A percentile compares a stretch with the other conserved stretches of the same genome.
phyloP scores from a whole-genome alignment of 2,888 invertebrate genomes.

The Rotaria macrura region DNA sequence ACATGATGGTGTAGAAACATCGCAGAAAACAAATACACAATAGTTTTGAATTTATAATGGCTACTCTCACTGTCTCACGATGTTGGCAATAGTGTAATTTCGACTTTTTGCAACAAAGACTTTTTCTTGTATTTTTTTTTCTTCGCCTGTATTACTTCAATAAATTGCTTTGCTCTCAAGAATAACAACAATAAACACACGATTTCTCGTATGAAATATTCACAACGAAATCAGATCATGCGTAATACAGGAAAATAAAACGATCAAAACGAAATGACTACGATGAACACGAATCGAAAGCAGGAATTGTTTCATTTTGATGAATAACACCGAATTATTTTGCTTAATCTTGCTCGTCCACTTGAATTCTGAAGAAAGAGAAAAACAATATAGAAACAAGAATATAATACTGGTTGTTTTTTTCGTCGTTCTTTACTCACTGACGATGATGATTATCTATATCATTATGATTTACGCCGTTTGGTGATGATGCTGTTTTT shows the following conservation, averaged over 20 bases:
- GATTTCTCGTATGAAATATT: not conserved
- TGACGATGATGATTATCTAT: not conserved
- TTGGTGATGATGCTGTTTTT: not conserved
- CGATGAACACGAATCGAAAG: too few relatives aligned
- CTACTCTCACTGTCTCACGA: too few relatives aligned
- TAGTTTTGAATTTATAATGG: too few relatives aligned
- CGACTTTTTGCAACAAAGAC: too few relatives aligned
- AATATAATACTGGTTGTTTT: too few relatives aligned
- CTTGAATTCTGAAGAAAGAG: not conserved
- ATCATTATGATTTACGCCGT: not conserved
- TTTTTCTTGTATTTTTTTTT: too few relatives aligned
- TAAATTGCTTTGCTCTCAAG: not conserved
- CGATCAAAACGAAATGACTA: not conserved
- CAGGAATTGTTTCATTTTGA: not conserved
- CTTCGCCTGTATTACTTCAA: not conserved
- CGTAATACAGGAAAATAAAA: not conserved
- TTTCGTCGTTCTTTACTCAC: not conserved
- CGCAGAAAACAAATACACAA: too few relatives aligned
- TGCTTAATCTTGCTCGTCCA: not conserved
- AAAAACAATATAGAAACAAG: not conserved
- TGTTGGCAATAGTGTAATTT: too few relatives aligned
- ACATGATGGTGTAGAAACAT: too few relatives aligned
- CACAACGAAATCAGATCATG: not conserved
- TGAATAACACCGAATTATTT: not conserved
- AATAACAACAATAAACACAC: not conserved